Conservation (phyloP, 2,797 vertebrate species). For the Rhyacichthys aspro region DNA sequence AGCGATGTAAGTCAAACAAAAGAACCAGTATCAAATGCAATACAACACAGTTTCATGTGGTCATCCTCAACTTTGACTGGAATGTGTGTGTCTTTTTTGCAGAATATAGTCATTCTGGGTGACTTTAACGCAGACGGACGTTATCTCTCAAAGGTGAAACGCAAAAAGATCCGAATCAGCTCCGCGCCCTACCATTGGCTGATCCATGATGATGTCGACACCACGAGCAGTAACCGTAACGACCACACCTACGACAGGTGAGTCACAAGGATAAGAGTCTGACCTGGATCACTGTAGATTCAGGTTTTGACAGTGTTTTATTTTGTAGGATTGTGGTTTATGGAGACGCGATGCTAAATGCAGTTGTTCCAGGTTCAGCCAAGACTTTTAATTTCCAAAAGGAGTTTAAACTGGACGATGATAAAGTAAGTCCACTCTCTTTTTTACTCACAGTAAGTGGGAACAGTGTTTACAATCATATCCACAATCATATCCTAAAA, state of each 20-base stretch:
- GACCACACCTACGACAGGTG: conserved; percentile 76
- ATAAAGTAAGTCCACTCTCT: conserved; percentile 51
- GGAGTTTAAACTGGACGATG: conserved; percentile 55
- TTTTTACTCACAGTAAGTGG: too few relatives aligned
- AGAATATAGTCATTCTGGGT: conserved; percentile 75
- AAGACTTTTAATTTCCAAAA: conserved; percentile 76
- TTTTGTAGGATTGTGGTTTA: conserved; percentile 75
- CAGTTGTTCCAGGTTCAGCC: conserved; percentile 64
- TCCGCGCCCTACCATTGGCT: conserved; percentile 64
- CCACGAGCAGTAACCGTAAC: conserved; percentile 55
- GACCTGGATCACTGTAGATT: not conserved
- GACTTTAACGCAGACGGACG: conserved; percentile 74
- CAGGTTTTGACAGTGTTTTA: not conserved
- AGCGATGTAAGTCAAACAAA: conserved; percentile 53
- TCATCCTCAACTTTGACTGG: too few relatives aligned
- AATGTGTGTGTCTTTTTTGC: not conserved
- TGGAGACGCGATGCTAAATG: conserved; percentile 41
- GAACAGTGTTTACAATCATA: too few relatives aligned
- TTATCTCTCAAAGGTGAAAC: conserved; percentile 62
- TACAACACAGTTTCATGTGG: too few relatives aligned
- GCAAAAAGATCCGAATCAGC: conserved; percentile 53
- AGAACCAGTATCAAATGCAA: not conserved
- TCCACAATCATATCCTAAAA: too few relatives aligned
- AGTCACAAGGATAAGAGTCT: not conserved
- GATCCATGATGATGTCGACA: conserved; percentile 68